Evolutionary conservation across 2,888 invertebrate genomes (phyloP), one percentile per base, ranked within the genome.

Genomic region (Cosmia pyralina): DNA sequence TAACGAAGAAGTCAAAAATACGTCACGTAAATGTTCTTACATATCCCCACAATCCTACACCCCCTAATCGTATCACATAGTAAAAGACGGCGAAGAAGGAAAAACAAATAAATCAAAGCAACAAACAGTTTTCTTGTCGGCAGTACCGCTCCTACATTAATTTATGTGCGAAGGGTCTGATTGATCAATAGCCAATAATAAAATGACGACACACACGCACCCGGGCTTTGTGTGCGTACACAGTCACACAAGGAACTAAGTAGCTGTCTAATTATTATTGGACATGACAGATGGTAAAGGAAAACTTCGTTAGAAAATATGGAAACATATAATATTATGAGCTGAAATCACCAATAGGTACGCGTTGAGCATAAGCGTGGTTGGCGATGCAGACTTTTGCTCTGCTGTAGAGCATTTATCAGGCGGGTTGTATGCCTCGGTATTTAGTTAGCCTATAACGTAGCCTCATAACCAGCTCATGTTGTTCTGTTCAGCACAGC

Each of bases 181-280:
- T 90, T 90, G 91, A 91, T 91, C 90, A 89, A 91, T 90, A 91
- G 82, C 83, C 81, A 85, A 85, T 84, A 69, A 53, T 34, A 50
- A 60, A 80, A 75, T 81, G 72, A 84, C 28, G 52, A 60, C 76
- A 81, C 79, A 67, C 81, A 58, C 64, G 17, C 50, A 50, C 62
- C 15, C 17, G 11, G 4, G 0, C 11, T 19, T 13, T 38, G 5
- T 57, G 28, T 11, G 7, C 11, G 4, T 41, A n/a, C 34, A 34
- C 19, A 67, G 63, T 28, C 53, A 67, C 58, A 53, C 10, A 81
- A 5, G 8, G 1, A 64, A 73, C 28, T 38, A 38, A 38, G 6
- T 38, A 38, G 38, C 38, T 48, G 19, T 66, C 19, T 66, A 48
- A 34, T 48, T 81, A 66, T 50, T 66, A 55, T 41, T 53, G 22